Base-by-base conservation (phyloP, 2,113 vertebrate genomes). In the Cheirogaleus medius region DNA sequence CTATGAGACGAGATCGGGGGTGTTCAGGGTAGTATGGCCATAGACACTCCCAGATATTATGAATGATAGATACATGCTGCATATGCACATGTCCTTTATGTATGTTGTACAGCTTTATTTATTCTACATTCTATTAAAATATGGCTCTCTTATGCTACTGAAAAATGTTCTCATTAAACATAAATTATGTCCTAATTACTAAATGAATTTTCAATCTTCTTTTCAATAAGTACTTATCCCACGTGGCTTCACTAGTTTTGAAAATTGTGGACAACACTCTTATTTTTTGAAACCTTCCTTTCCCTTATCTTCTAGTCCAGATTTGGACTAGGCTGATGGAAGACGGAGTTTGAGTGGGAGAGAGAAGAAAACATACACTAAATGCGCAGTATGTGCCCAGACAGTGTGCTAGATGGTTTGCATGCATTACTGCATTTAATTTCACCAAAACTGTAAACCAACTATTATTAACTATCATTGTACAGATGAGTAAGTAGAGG, bases 71-170 rank as follows among this genome's bases (percentile, higher is more conserved):
- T 60, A 92, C 25, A 74, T 27, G 25, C 15, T 44, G 14, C 11
- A 83, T 58, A 92, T 29, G 6, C 21, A 91, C n/a, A 64, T 89
- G 84, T n/a, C 71, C 71, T 91, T 95, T 29, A 27, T 14, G 18
- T 60, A 90, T 32, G 34, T 6, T 64, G 6, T 76, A 83, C 49
- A n/a, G 39, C 13, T 95, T 91, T 87, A 90, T n/a, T 76, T 87
- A 91, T 37, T 82, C 25, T 25, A 90, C 27, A 87, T 49, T 21
- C 34, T 90, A 94, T 90, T 80, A 90, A 97, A 96, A 94, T 56
- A 64, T 29, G 14, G 12, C 27, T 88, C 47, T 82, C 52, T 39
- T 44, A 87, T 17, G 37, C 83, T 63, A 97, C 44, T 92, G 14
- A 83, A 95, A 93, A 87, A 74, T 80, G 12, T 80, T 93, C 64